A percentile compares a stretch with the other conserved stretches of the same genome.
These are phyloP conservation scores for Alviniconcha strummeri DNA, from an alignment of 2,888 invertebrate species.

Conservation along the genomic window DNA sequence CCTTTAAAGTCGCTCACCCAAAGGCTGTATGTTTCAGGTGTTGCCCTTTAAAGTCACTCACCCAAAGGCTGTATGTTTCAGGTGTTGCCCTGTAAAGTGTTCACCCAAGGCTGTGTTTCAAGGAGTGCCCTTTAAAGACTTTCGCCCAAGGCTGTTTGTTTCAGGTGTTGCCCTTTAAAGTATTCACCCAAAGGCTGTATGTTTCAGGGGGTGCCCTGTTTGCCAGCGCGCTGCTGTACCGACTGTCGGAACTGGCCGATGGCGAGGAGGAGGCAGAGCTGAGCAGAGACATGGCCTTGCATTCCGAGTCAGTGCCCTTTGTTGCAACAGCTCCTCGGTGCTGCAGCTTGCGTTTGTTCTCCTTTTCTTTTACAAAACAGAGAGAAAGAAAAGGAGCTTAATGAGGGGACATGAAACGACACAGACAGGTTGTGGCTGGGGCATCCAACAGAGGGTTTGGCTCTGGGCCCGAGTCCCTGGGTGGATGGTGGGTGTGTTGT, in stretches of 20 bases:
- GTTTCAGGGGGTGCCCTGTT: conserved; percentile 53
- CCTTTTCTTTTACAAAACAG: not conserved
- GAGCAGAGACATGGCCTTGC: conserved; percentile 56
- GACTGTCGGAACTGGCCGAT: conserved; percentile 61
- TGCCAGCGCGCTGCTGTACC: conserved; percentile 65
- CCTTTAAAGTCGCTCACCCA: too few species aligned
- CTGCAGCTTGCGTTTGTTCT: not conserved
- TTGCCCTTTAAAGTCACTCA: too few species aligned
- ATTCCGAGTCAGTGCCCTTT: conserved; percentile 56
- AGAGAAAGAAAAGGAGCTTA: not conserved
- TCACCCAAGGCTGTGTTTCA: too few species aligned
- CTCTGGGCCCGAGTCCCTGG: too few species aligned
- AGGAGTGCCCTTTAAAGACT: conserved; percentile 22
- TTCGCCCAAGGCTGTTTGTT: conserved; percentile 31
- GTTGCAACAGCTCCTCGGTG: not conserved
- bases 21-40: too few species aligned
- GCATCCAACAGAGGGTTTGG: too few species aligned
- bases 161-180: too few species aligned
- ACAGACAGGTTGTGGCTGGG: too few species aligned
- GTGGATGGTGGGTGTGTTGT: too few species aligned
- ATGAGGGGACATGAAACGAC: too few species aligned
- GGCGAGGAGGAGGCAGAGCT: conserved; percentile 70
- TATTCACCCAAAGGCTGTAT: not conserved
- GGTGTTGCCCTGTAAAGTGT: too few species aligned
- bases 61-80: too few species aligned